Base-by-base conservation (phyloP, 2,797 vertebrate species). In the Australoheros facetus region DNA sequence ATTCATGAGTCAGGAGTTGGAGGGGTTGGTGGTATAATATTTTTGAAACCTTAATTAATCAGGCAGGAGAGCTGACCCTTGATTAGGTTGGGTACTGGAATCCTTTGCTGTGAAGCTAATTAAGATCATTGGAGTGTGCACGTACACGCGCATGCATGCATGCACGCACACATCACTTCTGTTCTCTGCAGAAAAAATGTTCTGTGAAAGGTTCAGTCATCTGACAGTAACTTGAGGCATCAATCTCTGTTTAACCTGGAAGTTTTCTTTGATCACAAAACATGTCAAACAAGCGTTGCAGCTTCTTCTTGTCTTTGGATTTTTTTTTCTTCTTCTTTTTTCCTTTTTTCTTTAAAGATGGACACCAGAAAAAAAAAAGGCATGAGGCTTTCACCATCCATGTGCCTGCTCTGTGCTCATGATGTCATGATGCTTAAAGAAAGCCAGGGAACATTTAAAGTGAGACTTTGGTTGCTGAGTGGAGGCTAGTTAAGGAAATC, bases 401-500 rank as follows among this genome's bases (percentile, higher is more conserved):
- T 80, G 71, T 71, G 32, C 45, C 57, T 48, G 16, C 78, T 55
- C 26, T 4, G 19, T 85, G 21, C 72, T 78, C 13, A 70, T 84
- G 80, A 89, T 84, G 91, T 87, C 81, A 86, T 70, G 19, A 69
- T 77, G 84, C 71, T 92, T 92, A 88, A 62, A 82, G 90, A 93
- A 93, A 87, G 39, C 58, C 77, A 73, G 82, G 66, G 77, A 86
- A 76, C 85, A 83, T 90, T 90, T 90, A 93, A 90, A 92, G 87
- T 14, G 64, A 85, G 81, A 81, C 81, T 83, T 79, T 3, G 14
- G 79, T 87, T 79, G 80, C 73, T 72, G 81, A 79, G 90, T 80
- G 60, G 79, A 79, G 81, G 88, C 85, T 75, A 84, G 91, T 79
- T 85, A 80, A 89, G 55, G 66, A 91, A 94, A 94, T 94, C 88